phyloP scores from a whole-genome alignment of 2,888 invertebrate species.

The Lepidochitona cinerea region DNA sequence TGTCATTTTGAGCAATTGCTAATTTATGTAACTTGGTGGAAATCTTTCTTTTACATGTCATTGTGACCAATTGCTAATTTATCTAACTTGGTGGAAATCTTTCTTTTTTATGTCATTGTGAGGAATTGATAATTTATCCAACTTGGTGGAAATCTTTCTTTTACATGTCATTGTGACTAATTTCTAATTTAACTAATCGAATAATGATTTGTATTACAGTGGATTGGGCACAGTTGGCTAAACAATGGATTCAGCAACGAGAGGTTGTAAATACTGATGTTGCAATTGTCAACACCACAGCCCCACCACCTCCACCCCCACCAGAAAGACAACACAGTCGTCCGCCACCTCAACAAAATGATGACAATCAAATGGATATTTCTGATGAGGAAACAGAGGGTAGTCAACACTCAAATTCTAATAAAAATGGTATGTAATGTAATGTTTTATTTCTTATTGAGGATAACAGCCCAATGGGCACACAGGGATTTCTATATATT shows the following conservation, averaged over 20 bases:
- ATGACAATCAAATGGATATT: conserved; percentile 55
- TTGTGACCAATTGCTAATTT: no score
- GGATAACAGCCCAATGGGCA: no score
- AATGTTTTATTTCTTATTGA: neutral
- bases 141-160: no score
- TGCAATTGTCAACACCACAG: neutral
- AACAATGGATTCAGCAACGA: conserved; percentile 87
- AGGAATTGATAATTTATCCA: no score
- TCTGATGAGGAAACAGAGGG: conserved; percentile 45
- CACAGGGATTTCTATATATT: no score
- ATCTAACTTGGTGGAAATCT: no score
- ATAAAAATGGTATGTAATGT: neutral
- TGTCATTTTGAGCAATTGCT: no score
- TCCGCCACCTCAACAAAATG: neutral
- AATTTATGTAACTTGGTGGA: no score
- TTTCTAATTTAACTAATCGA: no score
- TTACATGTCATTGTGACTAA: no score
- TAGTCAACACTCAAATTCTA: neutral
- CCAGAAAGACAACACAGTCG: conserved; percentile 23
- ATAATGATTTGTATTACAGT: conserved; percentile 77
- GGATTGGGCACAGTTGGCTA: conserved; percentile 96
- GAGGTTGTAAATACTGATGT: conserved; percentile 52
- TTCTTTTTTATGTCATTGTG: no score
- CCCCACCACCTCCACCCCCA: conserved; percentile 19
- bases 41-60: no score